Base-by-base conservation (phyloP, 2,113 vertebrate species). In the Prolemur simus region DNA sequence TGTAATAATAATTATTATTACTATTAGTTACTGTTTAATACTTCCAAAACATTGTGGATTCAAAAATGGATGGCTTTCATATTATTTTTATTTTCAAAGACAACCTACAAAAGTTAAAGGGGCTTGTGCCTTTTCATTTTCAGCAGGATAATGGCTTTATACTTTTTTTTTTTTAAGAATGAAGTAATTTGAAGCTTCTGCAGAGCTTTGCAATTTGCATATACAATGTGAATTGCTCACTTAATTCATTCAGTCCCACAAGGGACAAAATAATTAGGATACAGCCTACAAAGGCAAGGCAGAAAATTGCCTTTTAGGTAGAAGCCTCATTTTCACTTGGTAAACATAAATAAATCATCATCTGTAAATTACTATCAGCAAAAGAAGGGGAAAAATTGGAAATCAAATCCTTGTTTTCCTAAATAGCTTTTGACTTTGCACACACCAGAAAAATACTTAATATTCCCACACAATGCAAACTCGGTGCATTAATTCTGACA, bases 261-360 rank as follows among this genome's bases (percentile, higher is more conserved):
- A 86, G 97, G 96, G 96, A 97, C 87, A 97, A 97, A 98, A 98
- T 98, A 98, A 98, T 98, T 89, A 97, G 87, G 87, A 97, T 95
- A 82, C 49, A 94, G 94, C 92, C 86, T 98, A 76, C 85, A 87
- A 81, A 98, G 95, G 52, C 71, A 91, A 69, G 6, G 7, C 78
- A 13, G 96, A 95, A 97, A 96, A 94, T 84, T 97, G 93, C 56
- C 97, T 98, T 98, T 92, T 97, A 97, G 96, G 97, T 97, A 95
- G 21, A 34, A n/a, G 83, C 76, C 95, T 97, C 32, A 2, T 97
- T 98, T 95, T 96, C 52, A 76, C 56, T 96, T 87, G 76, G 88
- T 98, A 95, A 97, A 97, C 71, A 64, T 96, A 98, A 98, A 97
- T 98, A 97, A 98, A 98, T 94, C 97, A 98, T 89, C 89, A 91